Conservation (phyloP, 2,888 invertebrate genomes). For the Tenthredo livida region DNA sequence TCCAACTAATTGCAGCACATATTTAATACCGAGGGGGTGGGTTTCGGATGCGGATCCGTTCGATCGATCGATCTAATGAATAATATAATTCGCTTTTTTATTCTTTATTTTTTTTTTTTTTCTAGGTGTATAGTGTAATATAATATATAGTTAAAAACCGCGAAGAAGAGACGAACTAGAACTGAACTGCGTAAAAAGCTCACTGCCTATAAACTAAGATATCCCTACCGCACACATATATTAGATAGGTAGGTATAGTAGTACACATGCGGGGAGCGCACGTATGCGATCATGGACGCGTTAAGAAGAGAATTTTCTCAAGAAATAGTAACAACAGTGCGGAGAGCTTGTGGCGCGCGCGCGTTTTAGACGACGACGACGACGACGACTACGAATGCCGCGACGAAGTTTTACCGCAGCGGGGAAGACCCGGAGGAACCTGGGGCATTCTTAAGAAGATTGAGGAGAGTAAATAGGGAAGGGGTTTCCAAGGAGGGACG, state of each 20-base stretch:
- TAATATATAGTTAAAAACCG: not conserved
- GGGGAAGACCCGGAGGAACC: not conserved
- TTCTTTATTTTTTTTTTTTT: too few relatives aligned
- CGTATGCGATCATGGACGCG: not conserved
- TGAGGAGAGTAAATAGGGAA: not conserved
- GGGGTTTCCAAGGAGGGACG: not conserved
- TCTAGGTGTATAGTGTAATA: too few relatives aligned
- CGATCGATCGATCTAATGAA: not conserved
- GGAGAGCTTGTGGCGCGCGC: conserved; percentile 18
- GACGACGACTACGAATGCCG: conserved; percentile 7
- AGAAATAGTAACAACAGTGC: conserved; percentile 2
- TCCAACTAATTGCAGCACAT: too few relatives aligned
- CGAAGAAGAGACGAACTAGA: not conserved
- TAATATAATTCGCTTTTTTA: not conserved
- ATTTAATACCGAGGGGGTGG: too few relatives aligned
- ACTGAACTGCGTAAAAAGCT: conserved; percentile 30
- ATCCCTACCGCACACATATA: not conserved
- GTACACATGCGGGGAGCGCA: too few relatives aligned
- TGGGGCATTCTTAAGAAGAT: not conserved
- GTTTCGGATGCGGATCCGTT: too few relatives aligned
- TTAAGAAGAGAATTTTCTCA: not conserved
- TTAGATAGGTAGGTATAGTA: not conserved
- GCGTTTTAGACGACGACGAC: conserved; percentile 10
- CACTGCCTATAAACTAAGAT: not conserved
- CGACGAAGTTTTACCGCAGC: not conserved